A percentile compares a stretch with the other conserved stretches of the same genome.
Evolutionary conservation across 2,888 invertebrate species (phyloP).

Genomic region (Gonocerus acuteangulatus): DNA sequence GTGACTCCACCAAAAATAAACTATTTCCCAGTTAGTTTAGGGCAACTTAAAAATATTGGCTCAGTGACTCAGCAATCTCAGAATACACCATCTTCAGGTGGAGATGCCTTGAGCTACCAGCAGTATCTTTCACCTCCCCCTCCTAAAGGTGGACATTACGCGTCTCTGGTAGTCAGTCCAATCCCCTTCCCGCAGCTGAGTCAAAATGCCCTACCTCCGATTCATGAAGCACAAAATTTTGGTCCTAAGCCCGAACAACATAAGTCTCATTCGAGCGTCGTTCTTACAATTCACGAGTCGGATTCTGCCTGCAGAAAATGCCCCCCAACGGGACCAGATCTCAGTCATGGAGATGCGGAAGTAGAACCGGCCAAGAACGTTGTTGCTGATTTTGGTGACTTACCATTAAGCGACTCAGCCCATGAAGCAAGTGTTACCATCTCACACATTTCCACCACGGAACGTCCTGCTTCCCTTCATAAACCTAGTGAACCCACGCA

Average conservation of each 20-base stretch:
- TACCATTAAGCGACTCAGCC: slow-evolving; percentile 34
- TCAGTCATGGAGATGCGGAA: slow-evolving; percentile 7
- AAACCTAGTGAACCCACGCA: slow-evolving; percentile 38
- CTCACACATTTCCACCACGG: slow-evolving; percentile 24
- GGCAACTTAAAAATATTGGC: not conserved
- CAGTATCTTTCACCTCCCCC: slow-evolving; percentile 32
- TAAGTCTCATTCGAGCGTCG: slow-evolving; percentile 26
- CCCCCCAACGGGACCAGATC: slow-evolving; percentile 32
- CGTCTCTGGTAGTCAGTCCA: slow-evolving; percentile 32
- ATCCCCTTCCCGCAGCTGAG: slow-evolving; percentile 36
- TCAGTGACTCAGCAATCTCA: not conserved
- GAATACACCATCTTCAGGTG: not conserved
- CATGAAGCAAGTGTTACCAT: slow-evolving; percentile 32
- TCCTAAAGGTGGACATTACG: slow-evolving; percentile 28
- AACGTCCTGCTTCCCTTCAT: slow-evolving; percentile 7
- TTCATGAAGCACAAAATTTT: slow-evolving; percentile 27
- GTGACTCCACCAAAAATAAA: slow-evolving; percentile 4
- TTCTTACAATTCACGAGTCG: slow-evolving; percentile 15
- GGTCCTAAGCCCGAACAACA: slow-evolving; percentile 8
- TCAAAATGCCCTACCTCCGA: slow-evolving; percentile 30
- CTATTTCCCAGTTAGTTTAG: slow-evolving; percentile 5
- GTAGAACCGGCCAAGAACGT: slow-evolving; percentile 31
- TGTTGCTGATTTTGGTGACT: slow-evolving; percentile 32
- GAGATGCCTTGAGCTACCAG: slow-evolving; percentile 27
- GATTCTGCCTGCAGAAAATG: slow-evolving; percentile 30